A percentile compares a stretch with the other conserved stretches of the same genome.
These are phyloP conservation scores for Nezara viridula DNA, from an alignment of 2,888 invertebrate genomes.

Conservation along the genomic window DNA sequence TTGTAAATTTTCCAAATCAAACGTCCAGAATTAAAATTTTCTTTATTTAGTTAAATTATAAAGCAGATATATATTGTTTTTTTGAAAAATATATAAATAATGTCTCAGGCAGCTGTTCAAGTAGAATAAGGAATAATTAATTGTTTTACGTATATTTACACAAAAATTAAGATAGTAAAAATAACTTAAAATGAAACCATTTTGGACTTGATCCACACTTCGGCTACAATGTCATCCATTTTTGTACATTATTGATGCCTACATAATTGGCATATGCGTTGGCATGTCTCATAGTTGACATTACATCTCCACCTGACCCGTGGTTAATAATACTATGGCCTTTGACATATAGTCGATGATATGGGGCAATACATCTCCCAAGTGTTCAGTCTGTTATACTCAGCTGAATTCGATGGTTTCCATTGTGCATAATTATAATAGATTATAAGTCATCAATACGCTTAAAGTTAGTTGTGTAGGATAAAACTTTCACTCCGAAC, in stretches of 20 bases:
- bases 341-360: slow-evolving; percentile 29
- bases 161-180: too few relatives aligned
- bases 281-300: not conserved
- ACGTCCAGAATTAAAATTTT: too few relatives aligned
- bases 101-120: too few relatives aligned
- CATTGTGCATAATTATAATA: not conserved
- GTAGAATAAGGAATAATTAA: too few relatives aligned
- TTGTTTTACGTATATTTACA: too few relatives aligned
- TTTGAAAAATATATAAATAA: too few relatives aligned
- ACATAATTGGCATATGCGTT: not conserved
- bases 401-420: not conserved
- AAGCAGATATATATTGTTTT: too few relatives aligned
- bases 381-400: not conserved
- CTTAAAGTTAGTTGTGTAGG: not conserved
- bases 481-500: not conserved
- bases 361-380: not conserved
- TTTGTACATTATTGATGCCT: not conserved
- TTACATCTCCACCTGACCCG: not conserved
- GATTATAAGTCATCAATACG: not conserved
- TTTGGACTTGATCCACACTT: too few relatives aligned
- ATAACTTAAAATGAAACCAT: too few relatives aligned
- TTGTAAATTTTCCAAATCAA: too few relatives aligned
- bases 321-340: slow-evolving; percentile 18
- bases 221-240: too few relatives aligned
- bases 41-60: too few relatives aligned